These are phyloP conservation scores for Bombus waltoni DNA, from an alignment of 1,140 invertebrate genomes.

Conservation along the genomic window DNA sequence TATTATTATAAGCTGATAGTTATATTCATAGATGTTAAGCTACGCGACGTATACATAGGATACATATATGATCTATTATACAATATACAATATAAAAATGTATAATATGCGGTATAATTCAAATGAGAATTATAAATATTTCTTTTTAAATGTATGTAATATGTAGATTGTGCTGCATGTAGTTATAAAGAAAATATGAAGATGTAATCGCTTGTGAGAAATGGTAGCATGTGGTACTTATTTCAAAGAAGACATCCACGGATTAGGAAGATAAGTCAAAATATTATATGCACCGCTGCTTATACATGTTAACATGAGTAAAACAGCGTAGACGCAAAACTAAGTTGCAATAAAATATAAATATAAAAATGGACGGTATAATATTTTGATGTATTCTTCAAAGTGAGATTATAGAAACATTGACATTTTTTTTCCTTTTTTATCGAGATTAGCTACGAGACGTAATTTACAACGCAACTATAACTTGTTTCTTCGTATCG, in stretches of 20 bases:
- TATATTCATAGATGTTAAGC: no score
- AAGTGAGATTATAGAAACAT: neutral
- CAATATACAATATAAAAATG: no score
- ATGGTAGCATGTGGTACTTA: neutral
- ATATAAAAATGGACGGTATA: neutral
- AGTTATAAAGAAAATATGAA: neutral
- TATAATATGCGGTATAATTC: no score
- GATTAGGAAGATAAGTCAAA: conserved; percentile 6
- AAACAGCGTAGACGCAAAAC: neutral
- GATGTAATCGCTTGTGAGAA: conserved; percentile 15
- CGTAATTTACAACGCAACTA: neutral
- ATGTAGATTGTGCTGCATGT: no score
- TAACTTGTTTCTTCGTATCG: neutral
- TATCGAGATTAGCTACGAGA: neutral
- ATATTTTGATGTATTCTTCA: neutral
- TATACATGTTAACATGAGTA: neutral
- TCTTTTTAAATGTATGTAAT: no score
- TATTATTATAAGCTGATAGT: no score
- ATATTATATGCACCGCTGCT: neutral
- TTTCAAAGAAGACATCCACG: neutral
- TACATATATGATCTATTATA: no score
- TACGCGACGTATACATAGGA: no score
- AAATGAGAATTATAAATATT: no score
- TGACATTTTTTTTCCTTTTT: neutral
- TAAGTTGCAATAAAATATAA: neutral